These are phyloP conservation scores for Hoplostethus mediterraneus DNA, from an alignment of 2,797 vertebrate species.

Conservation along the genomic window DNA sequence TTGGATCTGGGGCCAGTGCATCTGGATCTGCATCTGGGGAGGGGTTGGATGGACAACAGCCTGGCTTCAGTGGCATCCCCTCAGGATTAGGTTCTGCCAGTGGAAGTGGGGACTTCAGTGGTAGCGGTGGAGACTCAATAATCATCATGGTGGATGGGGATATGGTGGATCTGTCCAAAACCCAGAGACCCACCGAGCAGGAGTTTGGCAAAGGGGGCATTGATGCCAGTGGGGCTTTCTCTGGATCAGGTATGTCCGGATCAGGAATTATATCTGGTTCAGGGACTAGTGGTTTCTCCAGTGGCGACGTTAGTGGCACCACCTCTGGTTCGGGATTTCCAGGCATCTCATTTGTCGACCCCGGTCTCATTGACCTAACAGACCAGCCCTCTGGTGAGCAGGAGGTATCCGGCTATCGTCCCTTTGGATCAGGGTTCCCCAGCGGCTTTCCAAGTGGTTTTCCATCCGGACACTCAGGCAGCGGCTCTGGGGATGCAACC, in stretches of 20 bases:
- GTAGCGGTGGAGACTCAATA: slow-evolving; percentile 39
- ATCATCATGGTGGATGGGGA: slow-evolving; percentile 68
- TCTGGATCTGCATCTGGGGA: slow-evolving; percentile 52
- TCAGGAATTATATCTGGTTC: slow-evolving; percentile 66
- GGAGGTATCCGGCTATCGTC: slow-evolving; percentile 85
- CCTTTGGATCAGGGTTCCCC: slow-evolving; percentile 82
- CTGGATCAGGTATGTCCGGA: slow-evolving; percentile 53
- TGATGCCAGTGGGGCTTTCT: slow-evolving; percentile 30
- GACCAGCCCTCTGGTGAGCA: slow-evolving; percentile 78
- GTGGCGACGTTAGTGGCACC: slow-evolving; percentile 61
- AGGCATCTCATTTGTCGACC: slow-evolving; percentile 83
- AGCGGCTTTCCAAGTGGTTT: slow-evolving; percentile 78
- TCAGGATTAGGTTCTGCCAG: slow-evolving; percentile 67
- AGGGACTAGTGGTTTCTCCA: slow-evolving; percentile 69
- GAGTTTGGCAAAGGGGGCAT: slow-evolving; percentile 56
- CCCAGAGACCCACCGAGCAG: slow-evolving; percentile 49
- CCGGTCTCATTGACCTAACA: slow-evolving; percentile 80
- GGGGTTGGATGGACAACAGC: slow-evolving; percentile 32
- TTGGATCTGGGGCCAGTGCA: slow-evolving; percentile 68
- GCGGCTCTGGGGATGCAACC: slow-evolving; percentile 58
- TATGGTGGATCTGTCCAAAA: slow-evolving; percentile 55
- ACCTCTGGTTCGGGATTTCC: slow-evolving; percentile 72
- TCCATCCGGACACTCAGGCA: slow-evolving; percentile 79
- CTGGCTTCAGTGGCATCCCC: slow-evolving; percentile 71
- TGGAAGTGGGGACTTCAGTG: slow-evolving; percentile 60